These are phyloP conservation scores for Pollenia amentaria DNA, from an alignment of 2,888 invertebrate genomes.

Conservation along the genomic window DNA sequence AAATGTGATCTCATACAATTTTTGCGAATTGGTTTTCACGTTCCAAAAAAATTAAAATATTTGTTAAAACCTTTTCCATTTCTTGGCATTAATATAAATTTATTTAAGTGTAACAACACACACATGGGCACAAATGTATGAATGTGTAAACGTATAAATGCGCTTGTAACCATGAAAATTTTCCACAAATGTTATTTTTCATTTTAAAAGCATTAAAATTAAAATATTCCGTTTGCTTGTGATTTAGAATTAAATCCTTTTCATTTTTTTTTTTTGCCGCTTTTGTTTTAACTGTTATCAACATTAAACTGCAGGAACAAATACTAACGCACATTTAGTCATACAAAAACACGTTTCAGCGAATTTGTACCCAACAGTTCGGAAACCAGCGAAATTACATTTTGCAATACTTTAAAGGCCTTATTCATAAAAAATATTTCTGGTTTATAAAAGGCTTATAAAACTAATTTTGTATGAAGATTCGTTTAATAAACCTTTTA, in stretches of 20 bases:
- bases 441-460: no score
- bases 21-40: no score
- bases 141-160: background rate
- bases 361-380: background rate
- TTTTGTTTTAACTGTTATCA: slow-evolving; percentile 36
- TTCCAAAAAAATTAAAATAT: no score
- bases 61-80: no score
- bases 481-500: no score
- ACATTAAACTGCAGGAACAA: slow-evolving; percentile 28
- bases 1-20: no score
- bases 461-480: no score
- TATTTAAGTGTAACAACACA: background rate
- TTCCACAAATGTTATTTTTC: slow-evolving; percentile 50
- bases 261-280: background rate
- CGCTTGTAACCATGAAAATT: slow-evolving; percentile 42
- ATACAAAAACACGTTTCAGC: slow-evolving; percentile 1
- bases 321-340: slow-evolving; percentile 1
- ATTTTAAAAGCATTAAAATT: slow-evolving; percentile 61
- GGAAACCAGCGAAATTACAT: no score
- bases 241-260: slow-evolving; percentile 64
- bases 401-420: no score
- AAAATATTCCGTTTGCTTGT: slow-evolving; percentile 59
- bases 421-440: no score
- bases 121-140: background rate
- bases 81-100: background rate